phyloP scores from a whole-genome alignment of 53 echinoderm and acorn worm genomes.

The Luidia sarsii region DNA sequence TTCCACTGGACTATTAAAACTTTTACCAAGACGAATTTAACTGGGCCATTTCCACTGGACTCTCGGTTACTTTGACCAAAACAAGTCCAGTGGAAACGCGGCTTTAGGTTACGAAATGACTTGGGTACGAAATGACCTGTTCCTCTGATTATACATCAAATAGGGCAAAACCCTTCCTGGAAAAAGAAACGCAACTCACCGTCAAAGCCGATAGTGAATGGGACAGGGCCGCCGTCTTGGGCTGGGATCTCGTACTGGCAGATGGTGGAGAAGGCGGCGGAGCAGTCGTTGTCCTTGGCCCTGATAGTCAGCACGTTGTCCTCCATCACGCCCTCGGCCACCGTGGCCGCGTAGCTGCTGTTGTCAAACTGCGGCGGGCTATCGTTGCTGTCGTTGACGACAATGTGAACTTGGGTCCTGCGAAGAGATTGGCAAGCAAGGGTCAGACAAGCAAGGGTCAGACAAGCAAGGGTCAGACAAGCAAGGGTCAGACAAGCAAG shows the following conservation, averaged over 20 bases:
- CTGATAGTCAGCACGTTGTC: constrained; percentile 83
- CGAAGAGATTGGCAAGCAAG: neutral
- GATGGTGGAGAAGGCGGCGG: constrained; percentile 84
- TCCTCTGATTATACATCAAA: too few species aligned
- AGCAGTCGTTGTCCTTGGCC: constrained; percentile 91
- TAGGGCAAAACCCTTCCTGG: too few species aligned
- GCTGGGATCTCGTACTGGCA: constrained; percentile 90
- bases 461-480: too few species aligned
- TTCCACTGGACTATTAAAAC: too few species aligned
- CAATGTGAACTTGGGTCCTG: constrained; percentile 94
- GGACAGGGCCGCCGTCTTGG: constrained; percentile 59
- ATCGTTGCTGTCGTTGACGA: constrained; percentile 90
- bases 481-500: too few species aligned
- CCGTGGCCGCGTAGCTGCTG: constrained; percentile 72
- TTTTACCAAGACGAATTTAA: too few species aligned
- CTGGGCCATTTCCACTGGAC: too few species aligned
- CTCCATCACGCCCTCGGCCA: constrained; percentile 75
- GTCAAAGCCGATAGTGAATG: constrained; percentile 76
- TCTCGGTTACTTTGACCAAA: too few species aligned
- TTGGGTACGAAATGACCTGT: too few species aligned
- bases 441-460: too few species aligned
- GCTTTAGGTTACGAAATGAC: too few species aligned
- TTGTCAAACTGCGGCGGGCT: constrained; percentile 84
- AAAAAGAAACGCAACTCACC: constrained; percentile 65
- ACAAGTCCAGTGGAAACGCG: too few species aligned